phyloP scores from a whole-genome alignment of 2,797 vertebrate species.

The Sebastes hubbsi region DNA sequence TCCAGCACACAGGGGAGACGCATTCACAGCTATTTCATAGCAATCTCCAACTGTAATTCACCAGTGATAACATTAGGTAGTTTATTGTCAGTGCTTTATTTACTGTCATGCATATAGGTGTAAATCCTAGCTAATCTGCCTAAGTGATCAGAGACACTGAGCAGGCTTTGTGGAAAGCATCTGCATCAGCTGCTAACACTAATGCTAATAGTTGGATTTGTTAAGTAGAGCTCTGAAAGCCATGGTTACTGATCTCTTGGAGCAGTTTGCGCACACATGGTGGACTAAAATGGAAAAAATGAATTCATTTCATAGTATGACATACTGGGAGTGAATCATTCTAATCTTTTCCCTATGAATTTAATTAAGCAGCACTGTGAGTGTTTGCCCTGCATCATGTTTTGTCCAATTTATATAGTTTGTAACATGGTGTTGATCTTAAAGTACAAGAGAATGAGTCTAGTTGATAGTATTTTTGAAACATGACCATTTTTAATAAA shows the following conservation, averaged over 20 bases:
- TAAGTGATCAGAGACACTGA: conserved; percentile 28
- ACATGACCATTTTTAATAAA: neutral
- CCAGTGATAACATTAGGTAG: conserved; percentile 6
- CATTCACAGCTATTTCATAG: conserved; percentile 18
- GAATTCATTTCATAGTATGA: neutral
- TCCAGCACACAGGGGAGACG: conserved; percentile 23
- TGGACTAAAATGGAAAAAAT: conserved; percentile 22
- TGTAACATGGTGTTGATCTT: neutral
- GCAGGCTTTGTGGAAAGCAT: conserved; percentile 18
- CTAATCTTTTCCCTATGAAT: neutral
- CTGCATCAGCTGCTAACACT: conserved; percentile 18
- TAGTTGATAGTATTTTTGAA: neutral
- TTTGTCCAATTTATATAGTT: neutral
- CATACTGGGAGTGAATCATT: neutral
- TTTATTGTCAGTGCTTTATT: conserved; percentile 28
- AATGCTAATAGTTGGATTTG: conserved; percentile 26
- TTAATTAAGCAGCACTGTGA: neutral
- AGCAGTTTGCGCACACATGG: conserved; percentile 10
- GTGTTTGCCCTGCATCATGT: neutral
- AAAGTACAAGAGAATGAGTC: neutral
- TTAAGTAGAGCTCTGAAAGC: conserved; percentile 9
- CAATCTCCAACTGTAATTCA: conserved; percentile 15
- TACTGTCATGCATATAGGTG: conserved; percentile 17
- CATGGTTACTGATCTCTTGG: neutral
- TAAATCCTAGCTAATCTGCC: conserved; percentile 27